Evolutionary conservation across 2,113 vertebrate genomes (phyloP).

Genomic region (Solenodon paradoxus): DNA sequence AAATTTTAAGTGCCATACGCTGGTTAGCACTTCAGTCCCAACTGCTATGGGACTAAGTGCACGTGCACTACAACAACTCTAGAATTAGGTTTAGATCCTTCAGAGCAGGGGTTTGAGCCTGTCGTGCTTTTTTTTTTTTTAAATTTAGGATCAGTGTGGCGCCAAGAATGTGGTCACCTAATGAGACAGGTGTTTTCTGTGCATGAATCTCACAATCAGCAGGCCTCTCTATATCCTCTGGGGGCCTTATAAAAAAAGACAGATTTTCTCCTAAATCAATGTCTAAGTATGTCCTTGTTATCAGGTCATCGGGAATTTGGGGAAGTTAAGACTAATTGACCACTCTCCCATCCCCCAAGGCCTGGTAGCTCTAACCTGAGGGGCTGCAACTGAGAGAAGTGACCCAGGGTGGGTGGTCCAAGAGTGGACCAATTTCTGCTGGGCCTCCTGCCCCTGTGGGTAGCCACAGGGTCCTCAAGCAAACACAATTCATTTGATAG

Average conservation of each 20-base stretch:
- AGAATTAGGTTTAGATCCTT: conserved; percentile 2
- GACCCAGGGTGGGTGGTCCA: neutral
- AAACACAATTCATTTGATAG: neutral
- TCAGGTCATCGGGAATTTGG: conserved; percentile 60
- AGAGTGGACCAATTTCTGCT: neutral
- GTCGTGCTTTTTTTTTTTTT: neutral
- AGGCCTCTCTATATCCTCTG: conserved; percentile 29
- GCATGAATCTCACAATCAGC: neutral
- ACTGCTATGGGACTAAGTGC: neutral
- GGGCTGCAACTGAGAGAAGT: neutral
- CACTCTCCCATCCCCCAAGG: conserved; percentile 29
- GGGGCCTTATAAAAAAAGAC: conserved; percentile 39
- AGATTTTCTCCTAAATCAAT: conserved; percentile 37
- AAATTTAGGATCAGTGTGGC: neutral
- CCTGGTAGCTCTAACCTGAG: neutral
- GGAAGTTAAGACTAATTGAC: conserved; percentile 59
- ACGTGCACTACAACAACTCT: neutral
- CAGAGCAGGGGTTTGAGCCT: neutral
- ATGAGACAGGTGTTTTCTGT: conserved; percentile 31
- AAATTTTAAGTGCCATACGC: neutral
- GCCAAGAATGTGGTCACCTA: conserved; percentile 14
- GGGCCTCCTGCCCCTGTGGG: neutral
- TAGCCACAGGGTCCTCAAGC: neutral
- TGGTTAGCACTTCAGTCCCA: neutral
- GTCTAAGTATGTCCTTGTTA: conserved; percentile 54